phyloP scores from a whole-genome alignment of 2,797 vertebrate species.

The Morelia viridis region DNA sequence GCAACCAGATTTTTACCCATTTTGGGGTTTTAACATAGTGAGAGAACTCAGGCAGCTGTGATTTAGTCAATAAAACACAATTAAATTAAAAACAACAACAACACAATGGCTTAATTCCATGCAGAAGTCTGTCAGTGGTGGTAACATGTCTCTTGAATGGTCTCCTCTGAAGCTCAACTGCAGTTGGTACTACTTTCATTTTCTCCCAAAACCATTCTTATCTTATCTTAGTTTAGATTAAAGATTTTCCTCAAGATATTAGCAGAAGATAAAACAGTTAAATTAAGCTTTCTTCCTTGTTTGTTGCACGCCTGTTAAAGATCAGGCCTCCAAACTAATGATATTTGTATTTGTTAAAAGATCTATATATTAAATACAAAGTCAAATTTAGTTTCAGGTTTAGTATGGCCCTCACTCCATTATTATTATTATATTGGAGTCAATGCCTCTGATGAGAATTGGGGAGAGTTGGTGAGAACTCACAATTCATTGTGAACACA shows the following conservation, averaged over 20 bases:
- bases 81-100: background rate
- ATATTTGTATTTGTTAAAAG: background rate
- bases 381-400: background rate
- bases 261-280: background rate
- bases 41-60: background rate
- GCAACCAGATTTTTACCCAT: background rate
- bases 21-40: too few relatives aligned
- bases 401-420: background rate
- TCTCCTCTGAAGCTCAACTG: background rate
- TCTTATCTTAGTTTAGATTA: background rate
- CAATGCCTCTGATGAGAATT: background rate
- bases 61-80: background rate
- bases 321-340: background rate
- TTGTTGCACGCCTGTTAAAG: background rate
- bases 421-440: background rate
- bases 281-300: too few relatives aligned
- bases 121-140: background rate
- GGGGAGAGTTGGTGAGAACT: background rate
- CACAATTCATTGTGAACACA: constrained; percentile 5
- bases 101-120: background rate
- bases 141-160: background rate
- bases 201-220: background rate
- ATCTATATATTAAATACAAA: background rate
- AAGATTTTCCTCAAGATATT: background rate
- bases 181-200: background rate